phyloP scores from a whole-genome alignment of 2,797 vertebrate genomes.

The Lagothrix lagotricha region DNA sequence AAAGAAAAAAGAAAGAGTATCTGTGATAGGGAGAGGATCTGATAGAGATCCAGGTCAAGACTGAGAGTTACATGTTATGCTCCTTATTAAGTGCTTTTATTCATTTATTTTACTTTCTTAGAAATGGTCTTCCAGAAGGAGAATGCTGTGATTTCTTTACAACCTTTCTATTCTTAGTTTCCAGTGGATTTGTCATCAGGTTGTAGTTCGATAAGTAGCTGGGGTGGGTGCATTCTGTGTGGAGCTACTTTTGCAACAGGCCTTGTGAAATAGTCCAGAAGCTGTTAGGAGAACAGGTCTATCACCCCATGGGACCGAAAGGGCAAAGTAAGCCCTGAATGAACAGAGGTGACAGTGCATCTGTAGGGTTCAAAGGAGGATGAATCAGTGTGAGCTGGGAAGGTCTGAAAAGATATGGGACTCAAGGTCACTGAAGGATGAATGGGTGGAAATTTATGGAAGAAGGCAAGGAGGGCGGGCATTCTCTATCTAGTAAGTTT shows the following conservation, averaged over 20 bases:
- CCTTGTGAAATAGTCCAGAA: background rate
- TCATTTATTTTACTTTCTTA: background rate
- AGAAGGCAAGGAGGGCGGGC: background rate
- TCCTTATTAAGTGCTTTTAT: background rate
- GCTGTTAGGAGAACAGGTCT: background rate
- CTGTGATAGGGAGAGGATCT: background rate
- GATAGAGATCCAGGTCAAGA: background rate
- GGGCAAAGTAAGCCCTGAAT: background rate
- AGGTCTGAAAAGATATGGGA: background rate
- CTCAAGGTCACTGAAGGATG: background rate
- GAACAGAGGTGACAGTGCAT: background rate
- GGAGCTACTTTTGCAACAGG: background rate
- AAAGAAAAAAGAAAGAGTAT: too few relatives aligned
- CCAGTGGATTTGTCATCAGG: background rate
- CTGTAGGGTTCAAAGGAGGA: background rate
- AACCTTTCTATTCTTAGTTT: conserved; percentile 7
- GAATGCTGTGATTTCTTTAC: background rate
- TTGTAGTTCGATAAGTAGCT: background rate
- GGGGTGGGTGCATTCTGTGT: background rate
- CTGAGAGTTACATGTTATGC: background rate
- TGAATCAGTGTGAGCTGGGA: background rate
- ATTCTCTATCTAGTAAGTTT: background rate
- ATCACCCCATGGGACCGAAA: background rate
- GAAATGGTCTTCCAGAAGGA: background rate
- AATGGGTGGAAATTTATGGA: background rate